A percentile compares a stretch with the other conserved stretches of the same genome.
These are phyloP conservation scores for Cancer borealis DNA, from an alignment of 2,888 invertebrate genomes.

Conservation along the genomic window DNA sequence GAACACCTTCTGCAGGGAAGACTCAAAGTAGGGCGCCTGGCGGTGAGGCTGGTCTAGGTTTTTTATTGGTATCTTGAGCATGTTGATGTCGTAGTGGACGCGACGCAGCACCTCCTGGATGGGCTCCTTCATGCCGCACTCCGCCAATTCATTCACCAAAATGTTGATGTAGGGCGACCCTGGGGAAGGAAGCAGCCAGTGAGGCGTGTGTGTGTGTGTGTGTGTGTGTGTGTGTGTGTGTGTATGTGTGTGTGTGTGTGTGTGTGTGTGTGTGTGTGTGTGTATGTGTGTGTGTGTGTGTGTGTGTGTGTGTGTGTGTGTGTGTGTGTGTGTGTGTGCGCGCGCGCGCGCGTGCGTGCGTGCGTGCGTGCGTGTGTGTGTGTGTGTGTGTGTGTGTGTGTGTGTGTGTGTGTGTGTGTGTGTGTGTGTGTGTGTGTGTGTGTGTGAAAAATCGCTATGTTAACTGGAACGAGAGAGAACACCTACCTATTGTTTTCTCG, in stretches of 20 bases:
- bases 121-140: conserved; percentile 63
- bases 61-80: conserved; percentile 69
- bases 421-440: neutral
- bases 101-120: conserved; percentile 74
- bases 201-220: too few relatives aligned
- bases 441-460: too few relatives aligned
- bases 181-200: neutral
- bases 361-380: neutral
- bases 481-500: conserved; percentile 56
- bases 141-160: conserved; percentile 66
- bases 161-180: conserved; percentile 75
- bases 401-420: neutral
- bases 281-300: neutral
- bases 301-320: too few relatives aligned
- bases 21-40: conserved; percentile 76
- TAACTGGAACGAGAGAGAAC: too few relatives aligned
- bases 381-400: neutral
- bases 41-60: neutral
- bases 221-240: neutral
- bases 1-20: conserved; percentile 74
- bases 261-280: neutral
- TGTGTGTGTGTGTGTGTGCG: too few relatives aligned
- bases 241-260: neutral
- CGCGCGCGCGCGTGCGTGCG: neutral
- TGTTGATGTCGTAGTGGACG: conserved; percentile 74